Base-by-base conservation (phyloP, 2,113 vertebrate genomes). In the Psephotus haematonotus region DNA sequence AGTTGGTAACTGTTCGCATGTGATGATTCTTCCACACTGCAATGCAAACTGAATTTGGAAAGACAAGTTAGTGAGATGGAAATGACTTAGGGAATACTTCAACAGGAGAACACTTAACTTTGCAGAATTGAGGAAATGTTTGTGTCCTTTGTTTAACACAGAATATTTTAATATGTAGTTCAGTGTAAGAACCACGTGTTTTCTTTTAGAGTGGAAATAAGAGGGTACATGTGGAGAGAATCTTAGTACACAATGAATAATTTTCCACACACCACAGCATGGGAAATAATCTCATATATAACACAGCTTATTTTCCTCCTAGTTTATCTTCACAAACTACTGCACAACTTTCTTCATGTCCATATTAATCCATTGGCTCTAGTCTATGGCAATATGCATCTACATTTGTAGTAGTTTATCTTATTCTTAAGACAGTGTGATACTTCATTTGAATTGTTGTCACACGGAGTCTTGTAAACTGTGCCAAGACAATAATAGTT, bases 11-110 rank as follows among this genome's bases (percentile, higher is more conserved):
- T 3, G 99, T 99, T 95, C 98, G 97, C 99, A 99, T 99, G 97
- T 99, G 99, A 77, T 99, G 99, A 75, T 99, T 99, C 97, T 99
- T 99, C 99, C 99, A 99, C 86, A 99, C 99, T 97, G 99, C 99
- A 98, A 99, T 97, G 92, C 99, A 99, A 98, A 99, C 99, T 99
- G 98, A 91, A 79, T 91, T 67, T 63, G 80, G 65, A 95, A 86
- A 97, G 67, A 94, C 20, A 83, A 84, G 60, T 93, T 72, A 97
- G 84, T 43, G 60, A 69, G 33, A 49, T 6, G 18, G 60, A 91
- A 93, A 62, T 27, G 4, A 47, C n/a, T 82, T 33, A 74, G 44
- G 31, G 47, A 78, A 82, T 6, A 23, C 15, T 90, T 84, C 65
- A 71, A 92, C 28, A 71, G 13, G 57, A 75, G 83, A 70, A 78